A percentile compares a stretch with the other conserved stretches of the same genome.
Evolutionary conservation across 2,113 vertebrate species (phyloP).

Genomic region (Centrocercus urophasianus): DNA sequence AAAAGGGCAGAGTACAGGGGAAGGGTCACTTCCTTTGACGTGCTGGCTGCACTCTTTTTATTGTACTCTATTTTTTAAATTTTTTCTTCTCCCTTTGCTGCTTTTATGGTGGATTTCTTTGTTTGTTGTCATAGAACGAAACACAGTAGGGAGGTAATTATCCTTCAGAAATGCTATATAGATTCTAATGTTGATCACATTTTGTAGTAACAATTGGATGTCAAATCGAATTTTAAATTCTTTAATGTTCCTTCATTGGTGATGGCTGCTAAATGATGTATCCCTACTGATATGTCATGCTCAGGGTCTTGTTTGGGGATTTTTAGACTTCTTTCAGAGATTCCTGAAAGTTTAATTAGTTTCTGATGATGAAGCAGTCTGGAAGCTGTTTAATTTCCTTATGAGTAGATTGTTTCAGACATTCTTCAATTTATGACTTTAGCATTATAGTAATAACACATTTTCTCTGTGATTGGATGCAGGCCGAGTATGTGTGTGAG

Average conservation of each 20-base stretch:
- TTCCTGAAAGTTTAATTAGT: not conserved
- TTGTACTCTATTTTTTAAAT: no score
- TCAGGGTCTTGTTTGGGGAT: not conserved
- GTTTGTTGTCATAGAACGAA: not conserved
- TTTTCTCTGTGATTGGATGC: not conserved
- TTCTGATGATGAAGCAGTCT: not conserved
- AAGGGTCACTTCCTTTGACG: no score
- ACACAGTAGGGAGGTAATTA: not conserved
- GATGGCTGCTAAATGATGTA: not conserved
- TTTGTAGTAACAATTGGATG: not conserved
- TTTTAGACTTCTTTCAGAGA: not conserved
- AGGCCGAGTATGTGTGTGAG: not conserved
- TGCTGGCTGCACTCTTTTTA: no score
- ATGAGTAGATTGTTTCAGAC: not conserved
- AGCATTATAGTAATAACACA: not conserved
- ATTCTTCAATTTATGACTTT: not conserved
- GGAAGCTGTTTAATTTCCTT: not conserved
- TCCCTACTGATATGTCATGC: not conserved
- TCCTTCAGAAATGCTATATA: not conserved
- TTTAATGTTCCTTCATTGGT: not conserved
- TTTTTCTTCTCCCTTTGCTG: not conserved
- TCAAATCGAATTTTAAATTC: constrained; percentile 7
- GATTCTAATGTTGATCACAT: constrained; percentile 16
- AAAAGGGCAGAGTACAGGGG: no score
- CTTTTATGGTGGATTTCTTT: constrained; percentile 16